Base-by-base conservation (phyloP, 2,113 vertebrate species). In the Fregata magnificens region DNA sequence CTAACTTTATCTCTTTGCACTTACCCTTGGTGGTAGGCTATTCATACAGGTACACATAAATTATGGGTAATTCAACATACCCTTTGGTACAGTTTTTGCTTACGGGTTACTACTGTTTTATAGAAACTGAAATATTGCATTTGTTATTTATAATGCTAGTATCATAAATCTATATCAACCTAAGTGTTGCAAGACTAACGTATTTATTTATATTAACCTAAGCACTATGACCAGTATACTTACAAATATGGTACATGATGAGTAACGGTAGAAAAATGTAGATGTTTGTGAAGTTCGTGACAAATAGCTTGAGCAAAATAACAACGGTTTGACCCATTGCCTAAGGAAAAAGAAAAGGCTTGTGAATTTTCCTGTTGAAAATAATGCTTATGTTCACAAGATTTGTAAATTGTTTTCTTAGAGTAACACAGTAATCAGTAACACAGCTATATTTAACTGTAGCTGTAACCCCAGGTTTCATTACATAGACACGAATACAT, bases 401-500 rank as follows among this genome's bases (percentile, higher is more conserved):
- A 36, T 72, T 47, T 28, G 29, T 34, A 67, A 80, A 85, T 25
- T 49, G 42, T 19, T 71, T 77, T 49, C 65, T 58, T 44, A 40
- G 38, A 59, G n/a, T 69, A 78, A 55, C 40, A 26, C 14, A 49
- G 82, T 26, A 53, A 53, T 45, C 31, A 12, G 52, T 32, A 73
- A 88, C 52, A 20, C 13, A 9, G 32, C 69, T 79, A 5, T 62
- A 63, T 71, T 74, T 71, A 86, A 58, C 42, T 10, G 17, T 0
- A 76, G 76, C 40, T 70, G 44, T n/a, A 74, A 40, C 18, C 28
- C 21, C 56, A 36, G 4, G 52, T 82, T 77, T 70, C 63, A 44
- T 26, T 34, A 82, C 38, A 34, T 1, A 16, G 36, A 14, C 0
- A 0, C 2, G 4, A 92, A 74, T 4, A 36, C 12, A 21, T 40